Evolutionary conservation across 1,140 invertebrate genomes (phyloP), one percentile per base, ranked within the genome.

Genomic region (Zaprionus ghesquierei): DNA sequence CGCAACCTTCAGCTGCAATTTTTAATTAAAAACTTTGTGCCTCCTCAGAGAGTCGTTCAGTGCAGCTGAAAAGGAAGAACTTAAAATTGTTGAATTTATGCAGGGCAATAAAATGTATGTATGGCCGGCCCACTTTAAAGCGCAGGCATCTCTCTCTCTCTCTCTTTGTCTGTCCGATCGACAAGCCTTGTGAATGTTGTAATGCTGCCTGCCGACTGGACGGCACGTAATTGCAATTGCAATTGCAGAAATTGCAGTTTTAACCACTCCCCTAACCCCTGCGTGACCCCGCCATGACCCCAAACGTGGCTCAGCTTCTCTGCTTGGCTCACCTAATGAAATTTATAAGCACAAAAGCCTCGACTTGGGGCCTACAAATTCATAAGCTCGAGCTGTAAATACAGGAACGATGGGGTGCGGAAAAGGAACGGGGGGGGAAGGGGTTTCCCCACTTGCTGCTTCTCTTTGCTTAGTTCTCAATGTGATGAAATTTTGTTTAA

Each of bases 21-120:
- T 77, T 84, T 82, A 82, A 82, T 81, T 81, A 84, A 75, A 82
- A 82, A 84, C 74, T 81, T 81, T 81, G 56, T 59, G 77, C n/a
- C n/a, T 44, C 65, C 69, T 79, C 50, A 50, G 51, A 38, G 80
- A 81, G 70, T 51, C 50, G 49, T 79, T 41, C 5, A n/a, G n/a
- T n/a, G n/a, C n/a, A 41, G 6, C n/a, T 38, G 6, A 79, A 59
- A 82, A 69, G 75, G 15, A 54, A 44, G 10, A 46, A 22, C 31
- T n/a, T 12, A 15, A 41, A 41, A 41, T 8, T n/a, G 46, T 23
- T 76, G 25, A 75, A 81, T 81, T 75, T 66, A 79, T 82, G n/a
- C n/a, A n/a, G n/a, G n/a, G n/a, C n/a, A n/a, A n/a, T n/a, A n/a
- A n/a, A n/a, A 75, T 81, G 65, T 29, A 8, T 8, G 6, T 29